phyloP scores from a whole-genome alignment of 2,113 vertebrate genomes.

The Rhinopomastus cyanomelas region DNA sequence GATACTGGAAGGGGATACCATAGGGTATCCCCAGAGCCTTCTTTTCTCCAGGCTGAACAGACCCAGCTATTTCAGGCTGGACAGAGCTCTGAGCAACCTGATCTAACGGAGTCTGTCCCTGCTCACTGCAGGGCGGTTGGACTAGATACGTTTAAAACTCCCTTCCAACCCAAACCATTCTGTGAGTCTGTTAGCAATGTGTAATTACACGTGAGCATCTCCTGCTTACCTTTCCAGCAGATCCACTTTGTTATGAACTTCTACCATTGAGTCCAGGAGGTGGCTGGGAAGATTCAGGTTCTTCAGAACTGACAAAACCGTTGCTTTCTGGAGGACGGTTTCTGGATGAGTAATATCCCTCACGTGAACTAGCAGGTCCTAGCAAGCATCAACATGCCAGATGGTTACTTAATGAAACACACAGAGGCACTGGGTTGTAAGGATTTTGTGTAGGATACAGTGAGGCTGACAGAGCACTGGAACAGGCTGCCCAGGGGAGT shows the following conservation, averaged over 20 bases:
- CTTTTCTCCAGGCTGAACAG: too few species aligned
- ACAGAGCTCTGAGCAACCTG: too few species aligned
- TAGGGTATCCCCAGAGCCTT: too few species aligned
- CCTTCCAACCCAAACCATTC: too few species aligned
- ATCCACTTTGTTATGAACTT: slow-evolving; percentile 95
- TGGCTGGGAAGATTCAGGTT: slow-evolving; percentile 80
- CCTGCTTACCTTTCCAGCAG: slow-evolving; percentile 81
- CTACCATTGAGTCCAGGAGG: slow-evolving; percentile 83
- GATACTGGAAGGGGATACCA: too few species aligned
- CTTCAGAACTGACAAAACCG: slow-evolving; percentile 83
- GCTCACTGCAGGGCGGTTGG: too few species aligned
- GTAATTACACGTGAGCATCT: neutral
- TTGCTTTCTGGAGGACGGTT: slow-evolving; percentile 84
- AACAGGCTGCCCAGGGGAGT: too few species aligned
- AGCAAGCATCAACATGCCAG: neutral
- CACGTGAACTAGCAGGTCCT: slow-evolving; percentile 93
- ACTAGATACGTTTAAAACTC: too few species aligned
- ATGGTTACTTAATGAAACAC: neutral
- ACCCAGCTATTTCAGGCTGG: too few species aligned
- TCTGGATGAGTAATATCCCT: slow-evolving; percentile 92
- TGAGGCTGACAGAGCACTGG: too few species aligned
- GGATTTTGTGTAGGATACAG: neutral
- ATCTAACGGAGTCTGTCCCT: too few species aligned
- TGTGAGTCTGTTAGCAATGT: neutral
- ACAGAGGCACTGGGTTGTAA: neutral